phyloP scores from a whole-genome alignment of 2,797 vertebrate genomes.

The Cetoscarus ocellatus region DNA sequence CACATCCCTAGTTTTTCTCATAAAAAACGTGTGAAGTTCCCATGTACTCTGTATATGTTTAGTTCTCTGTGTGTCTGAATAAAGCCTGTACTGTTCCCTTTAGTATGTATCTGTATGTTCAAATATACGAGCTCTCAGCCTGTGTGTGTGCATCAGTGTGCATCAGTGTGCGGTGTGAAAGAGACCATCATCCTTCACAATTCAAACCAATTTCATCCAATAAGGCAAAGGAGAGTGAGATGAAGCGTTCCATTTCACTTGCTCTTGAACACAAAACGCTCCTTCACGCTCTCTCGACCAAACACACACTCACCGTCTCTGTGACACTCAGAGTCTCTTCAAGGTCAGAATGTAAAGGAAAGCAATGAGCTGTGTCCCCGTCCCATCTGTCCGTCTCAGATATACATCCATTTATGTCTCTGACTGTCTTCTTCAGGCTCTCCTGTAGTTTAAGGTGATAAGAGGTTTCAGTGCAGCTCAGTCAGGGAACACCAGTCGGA shows the following conservation, averaged over 20 bases:
- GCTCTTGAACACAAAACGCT: conserved; percentile 23
- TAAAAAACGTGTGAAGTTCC: background rate
- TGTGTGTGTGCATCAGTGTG: background rate
- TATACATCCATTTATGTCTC: background rate
- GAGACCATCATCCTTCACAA: conserved; percentile 31
- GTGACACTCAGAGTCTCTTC: conserved; percentile 27
- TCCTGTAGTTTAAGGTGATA: background rate
- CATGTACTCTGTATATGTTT: background rate
- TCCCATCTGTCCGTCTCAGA: conserved; percentile 42
- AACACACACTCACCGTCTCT: background rate
- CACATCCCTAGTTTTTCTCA: background rate
- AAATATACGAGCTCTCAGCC: too few species aligned
- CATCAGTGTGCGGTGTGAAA: background rate
- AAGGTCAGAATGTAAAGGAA: conserved; percentile 49
- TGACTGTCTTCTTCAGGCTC: background rate
- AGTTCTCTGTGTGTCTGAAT: too few species aligned
- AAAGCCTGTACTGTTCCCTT: too few species aligned
- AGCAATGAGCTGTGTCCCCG: conserved; percentile 45
- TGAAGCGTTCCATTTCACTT: conserved; percentile 30
- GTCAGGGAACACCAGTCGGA: background rate
- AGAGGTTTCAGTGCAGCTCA: background rate
- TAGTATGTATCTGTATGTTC: background rate
- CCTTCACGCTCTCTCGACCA: background rate
- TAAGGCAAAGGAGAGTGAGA: conserved; percentile 34
- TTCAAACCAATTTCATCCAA: conserved; percentile 40